Evolutionary conservation across 2,888 invertebrate species (phyloP), one percentile per base, ranked within the genome.

Genomic region (Blera fallax): DNA sequence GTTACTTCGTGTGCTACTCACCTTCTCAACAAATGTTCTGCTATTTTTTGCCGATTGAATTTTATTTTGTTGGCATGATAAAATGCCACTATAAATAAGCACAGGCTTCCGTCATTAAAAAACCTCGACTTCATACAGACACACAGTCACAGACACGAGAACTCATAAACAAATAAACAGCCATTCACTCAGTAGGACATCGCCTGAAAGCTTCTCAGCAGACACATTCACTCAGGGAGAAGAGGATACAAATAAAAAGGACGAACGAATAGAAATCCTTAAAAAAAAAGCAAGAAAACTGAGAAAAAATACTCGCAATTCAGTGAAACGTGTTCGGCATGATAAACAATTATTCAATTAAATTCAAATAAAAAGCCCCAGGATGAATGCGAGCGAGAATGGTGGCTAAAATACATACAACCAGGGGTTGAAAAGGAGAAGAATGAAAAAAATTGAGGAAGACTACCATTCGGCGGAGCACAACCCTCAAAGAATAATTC

Each of bases 281-380:
- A 40, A 58, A 78, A 69, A 67, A 70, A 67, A 77, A 32, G 69
- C 14, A 37, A 37, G 10, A n/a, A 37, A 70, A 3, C 24, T 4
- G 2, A 3, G 58, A 56, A 74, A 73, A 84, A 85, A 88, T 87
- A 88, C 88, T 88, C 88, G 88, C 88, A 88, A 88, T 87, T 87
- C 87, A 87, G 79, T 69, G 73, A 88, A 87, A 88, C 88, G 90
- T 90, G 91, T 89, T 90, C 89, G 89, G 89, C 88, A 89, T 89
- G 90, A 89, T 89, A 90, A 90, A 89, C 90, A 91, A 91, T 91
- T 91, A 91, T 91, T 91, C 91, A 91, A 91, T 91, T 91, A 91
- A 91, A 91, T 91, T 90, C 89, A 89, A 89, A 91, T 90, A 90
- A 90, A 89, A 89, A 88, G 89, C 90, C 88, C 87, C 74, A 87